A percentile compares a stretch with the other conserved stretches of the same genome.
These are phyloP conservation scores for Philopotamus ludificatus DNA, from an alignment of 1,140 invertebrate genomes.

Conservation along the genomic window DNA sequence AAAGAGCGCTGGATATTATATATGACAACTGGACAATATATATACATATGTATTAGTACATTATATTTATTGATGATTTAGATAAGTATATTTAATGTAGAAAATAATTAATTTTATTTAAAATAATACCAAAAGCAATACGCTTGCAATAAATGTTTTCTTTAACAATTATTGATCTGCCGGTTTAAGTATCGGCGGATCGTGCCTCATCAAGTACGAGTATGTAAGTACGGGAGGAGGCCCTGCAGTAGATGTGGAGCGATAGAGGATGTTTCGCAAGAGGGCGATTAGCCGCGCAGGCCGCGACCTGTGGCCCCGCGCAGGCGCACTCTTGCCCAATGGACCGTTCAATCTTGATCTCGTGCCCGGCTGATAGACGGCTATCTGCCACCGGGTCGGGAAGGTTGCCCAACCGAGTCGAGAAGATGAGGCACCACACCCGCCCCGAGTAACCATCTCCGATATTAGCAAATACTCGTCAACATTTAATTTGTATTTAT, in stretches of 20 bases:
- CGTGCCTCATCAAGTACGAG: conserved; percentile 12
- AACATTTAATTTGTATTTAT: too few species aligned
- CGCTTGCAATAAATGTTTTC: not conserved
- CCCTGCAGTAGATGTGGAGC: conserved; percentile 8
- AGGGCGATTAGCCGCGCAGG: conserved; percentile 15
- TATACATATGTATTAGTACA: not conserved
- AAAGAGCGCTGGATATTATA: too few species aligned
- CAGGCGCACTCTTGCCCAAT: conserved; percentile 25
- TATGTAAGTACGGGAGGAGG: too few species aligned
- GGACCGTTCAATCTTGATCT: conserved; percentile 36
- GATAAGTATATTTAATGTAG: not conserved
- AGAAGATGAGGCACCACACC: not conserved
- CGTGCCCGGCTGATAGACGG: conserved; percentile 23
- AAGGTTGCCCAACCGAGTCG: not conserved
- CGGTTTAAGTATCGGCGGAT: not conserved
- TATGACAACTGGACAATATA: too few species aligned
- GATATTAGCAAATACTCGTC: too few species aligned
- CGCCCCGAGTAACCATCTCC: too few species aligned
- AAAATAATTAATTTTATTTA: not conserved
- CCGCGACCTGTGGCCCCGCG: conserved; percentile 28
- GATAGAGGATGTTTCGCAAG: conserved; percentile 18
- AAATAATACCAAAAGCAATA: not conserved
- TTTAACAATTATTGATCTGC: not conserved
- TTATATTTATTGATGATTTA: not conserved
- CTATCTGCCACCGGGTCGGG: conserved; percentile 22